These are phyloP conservation scores for Uloborus diversus DNA, from an alignment of 1,140 invertebrate species.

Conservation along the genomic window DNA sequence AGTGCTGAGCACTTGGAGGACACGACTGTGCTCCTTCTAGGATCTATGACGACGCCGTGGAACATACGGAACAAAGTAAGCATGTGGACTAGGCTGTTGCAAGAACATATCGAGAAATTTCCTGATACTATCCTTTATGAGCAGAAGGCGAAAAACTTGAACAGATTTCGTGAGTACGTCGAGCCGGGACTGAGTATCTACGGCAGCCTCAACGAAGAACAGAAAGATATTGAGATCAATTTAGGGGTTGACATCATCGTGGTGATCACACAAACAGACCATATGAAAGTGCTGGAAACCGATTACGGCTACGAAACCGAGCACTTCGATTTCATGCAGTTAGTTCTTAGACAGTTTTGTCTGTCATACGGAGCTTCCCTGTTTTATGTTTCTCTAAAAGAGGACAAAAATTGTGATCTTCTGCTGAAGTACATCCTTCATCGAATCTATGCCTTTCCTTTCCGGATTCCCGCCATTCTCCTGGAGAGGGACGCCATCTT, in stretches of 20 bases:
- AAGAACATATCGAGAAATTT: constrained; percentile 91
- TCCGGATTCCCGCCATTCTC: constrained; percentile 91
- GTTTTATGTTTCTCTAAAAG: constrained; percentile 98
- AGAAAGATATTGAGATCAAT: constrained; percentile 64
- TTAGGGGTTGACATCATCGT: constrained; percentile 96
- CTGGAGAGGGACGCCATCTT: constrained; percentile 99
- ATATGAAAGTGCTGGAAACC: constrained; percentile 95
- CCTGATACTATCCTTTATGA: constrained; percentile 72
- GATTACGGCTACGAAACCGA: constrained; percentile 91
- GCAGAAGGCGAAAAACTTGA: constrained; percentile 60
- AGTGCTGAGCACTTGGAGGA: constrained; percentile 89
- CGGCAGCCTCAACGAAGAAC: background rate
- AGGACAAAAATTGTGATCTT: constrained; percentile 99
- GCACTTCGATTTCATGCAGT: constrained; percentile 99
- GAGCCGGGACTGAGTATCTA: constrained; percentile 34
- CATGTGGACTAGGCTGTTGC: constrained; percentile 88
- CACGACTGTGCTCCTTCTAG: constrained; percentile 91
- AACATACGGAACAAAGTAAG: constrained; percentile 91
- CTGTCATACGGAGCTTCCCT: constrained; percentile 88
- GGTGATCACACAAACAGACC: constrained; percentile 94
- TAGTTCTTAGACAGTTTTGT: constrained; percentile 96
- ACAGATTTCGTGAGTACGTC: constrained; percentile 12
- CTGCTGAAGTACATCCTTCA: constrained; percentile 99
- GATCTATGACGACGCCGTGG: constrained; percentile 97
- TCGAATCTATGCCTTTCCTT: constrained; percentile 95